A percentile compares a stretch with the other conserved stretches of the same genome.
Conservation (phyloP, 2,888 invertebrate species). For the Tenthredo notha region DNA sequence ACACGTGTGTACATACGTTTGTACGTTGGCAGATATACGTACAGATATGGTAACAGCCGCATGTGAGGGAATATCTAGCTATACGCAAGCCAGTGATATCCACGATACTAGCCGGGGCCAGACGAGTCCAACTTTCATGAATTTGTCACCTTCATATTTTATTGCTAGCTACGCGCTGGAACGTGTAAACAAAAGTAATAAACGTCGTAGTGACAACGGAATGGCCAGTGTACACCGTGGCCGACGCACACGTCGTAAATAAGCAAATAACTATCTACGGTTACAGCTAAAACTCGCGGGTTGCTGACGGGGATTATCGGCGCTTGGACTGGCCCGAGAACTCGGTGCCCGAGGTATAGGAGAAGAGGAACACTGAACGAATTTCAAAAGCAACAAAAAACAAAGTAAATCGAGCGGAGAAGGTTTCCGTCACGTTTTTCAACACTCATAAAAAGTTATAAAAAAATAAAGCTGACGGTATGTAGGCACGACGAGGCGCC, state of each 20-base stretch:
- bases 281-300: conserved; percentile 38
- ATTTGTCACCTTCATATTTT: conserved; percentile 49
- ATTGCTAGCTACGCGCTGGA: conserved; percentile 11
- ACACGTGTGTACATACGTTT: neutral
- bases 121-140: conserved; percentile 21
- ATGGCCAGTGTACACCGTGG: conserved; percentile 19
- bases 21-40: neutral
- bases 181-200: conserved; percentile 51
- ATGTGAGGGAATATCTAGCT: neutral
- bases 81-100: conserved; percentile 13
- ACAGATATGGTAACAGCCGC: neutral
- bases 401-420: conserved; percentile 11
- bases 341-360: neutral
- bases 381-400: conserved; percentile 33
- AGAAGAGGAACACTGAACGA: conserved; percentile 27
- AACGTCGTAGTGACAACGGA: conserved; percentile 37
- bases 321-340: conserved; percentile 26
- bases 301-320: conserved; percentile 51
- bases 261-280: conserved; percentile 52
- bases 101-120: neutral
- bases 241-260: conserved; percentile 36
- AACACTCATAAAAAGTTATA: conserved; percentile 15
- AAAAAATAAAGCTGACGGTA: conserved; percentile 9
- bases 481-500: neutral
- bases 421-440: conserved; percentile 26